phyloP scores from a whole-genome alignment of 2,888 invertebrate genomes.

The Agonopterix subpropinquella region DNA sequence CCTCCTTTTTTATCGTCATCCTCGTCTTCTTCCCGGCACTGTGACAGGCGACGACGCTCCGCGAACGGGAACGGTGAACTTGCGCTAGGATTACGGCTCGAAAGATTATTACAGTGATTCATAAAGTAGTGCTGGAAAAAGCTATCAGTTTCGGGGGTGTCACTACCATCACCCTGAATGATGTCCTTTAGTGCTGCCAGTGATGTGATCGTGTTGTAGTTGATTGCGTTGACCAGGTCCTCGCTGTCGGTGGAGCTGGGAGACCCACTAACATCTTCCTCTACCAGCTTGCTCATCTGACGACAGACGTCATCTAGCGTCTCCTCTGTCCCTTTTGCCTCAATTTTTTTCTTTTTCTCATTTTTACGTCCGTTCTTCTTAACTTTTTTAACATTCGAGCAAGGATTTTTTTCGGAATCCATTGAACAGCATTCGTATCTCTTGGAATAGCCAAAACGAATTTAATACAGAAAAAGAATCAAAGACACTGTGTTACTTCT shows the following conservation, averaged over 20 bases:
- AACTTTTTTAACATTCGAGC: conserved; percentile 36
- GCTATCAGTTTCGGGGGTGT: conserved; percentile 74
- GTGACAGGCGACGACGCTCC: conserved; percentile 82
- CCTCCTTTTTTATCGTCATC: conserved; percentile 75
- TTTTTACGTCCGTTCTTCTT: conserved; percentile 51
- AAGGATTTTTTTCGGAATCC: conserved; percentile 51
- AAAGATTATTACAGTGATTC: conserved; percentile 82
- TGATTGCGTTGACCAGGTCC: conserved; percentile 79
- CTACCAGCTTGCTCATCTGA: conserved; percentile 31
- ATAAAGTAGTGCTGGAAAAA: conserved; percentile 84
- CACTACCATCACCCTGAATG: conserved; percentile 75
- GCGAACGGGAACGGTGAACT: conserved; percentile 67
- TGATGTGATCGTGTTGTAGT: conserved; percentile 82
- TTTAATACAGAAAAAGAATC: conserved; percentile 21
- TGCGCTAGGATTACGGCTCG: conserved; percentile 71
- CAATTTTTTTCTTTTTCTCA: conserved; percentile 61
- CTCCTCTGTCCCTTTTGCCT: conserved; percentile 21
- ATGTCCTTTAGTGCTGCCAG: conserved; percentile 81
- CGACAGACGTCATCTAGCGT: conserved; percentile 31
- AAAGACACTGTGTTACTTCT: conserved; percentile 33
- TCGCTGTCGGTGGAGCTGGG: conserved; percentile 78
- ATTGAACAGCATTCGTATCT: conserved; percentile 55
- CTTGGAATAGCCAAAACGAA: conserved; percentile 24
- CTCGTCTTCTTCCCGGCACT: conserved; percentile 90
- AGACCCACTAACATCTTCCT: conserved; percentile 36